Evolutionary conservation across 2,888 invertebrate genomes (phyloP), one percentile per base, ranked within the genome.

Genomic region (Axea sp.): DNA sequence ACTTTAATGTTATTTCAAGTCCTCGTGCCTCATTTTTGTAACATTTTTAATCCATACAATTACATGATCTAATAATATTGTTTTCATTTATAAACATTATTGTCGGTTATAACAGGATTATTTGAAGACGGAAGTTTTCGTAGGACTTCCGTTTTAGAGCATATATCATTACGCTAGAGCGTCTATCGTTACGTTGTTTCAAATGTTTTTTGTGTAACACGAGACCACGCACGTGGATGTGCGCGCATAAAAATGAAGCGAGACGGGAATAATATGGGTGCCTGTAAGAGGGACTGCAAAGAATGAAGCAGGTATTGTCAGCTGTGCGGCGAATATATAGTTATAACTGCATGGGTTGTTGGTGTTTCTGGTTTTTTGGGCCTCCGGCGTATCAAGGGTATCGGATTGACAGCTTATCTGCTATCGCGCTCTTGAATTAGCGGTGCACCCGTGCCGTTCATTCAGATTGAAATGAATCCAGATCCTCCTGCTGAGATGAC

Each of bases 331-430:
- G 72, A 65, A 67, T 67, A 57, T 67, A 68, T 74, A 64, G 72
- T 62, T 62, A 59, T 68, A 74, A 65, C 59, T 45, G 62, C 71
- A 30, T 51, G 69, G 35, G 71, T 62, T 55, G 55, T 30, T 41
- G 7, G 55, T 26, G 64, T 55, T 62, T 67, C 55, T 60, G 72
- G 64, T 19, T 65, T 76, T 76, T 72, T 64, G 72, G 68, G 72
- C 76, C 72, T 74, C 65, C 64, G 76, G 76, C 76, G 41, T 76
- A 74, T 75, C 76, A 77, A 76, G 76, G 76, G 74, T 78, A 77
- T 78, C 78, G 69, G 73, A 76, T 78, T 76, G 77, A 74, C 72
- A 71, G 76, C 77, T 77, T 77, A 78, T 77, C 78, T 74, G 31
- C 55, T 60, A 79, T 79, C 78, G 65, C 68, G 59, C 39, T 59